Evolutionary conservation across 1,140 invertebrate genomes (phyloP).

Genomic region (Thaumetopoea pityocampa): DNA sequence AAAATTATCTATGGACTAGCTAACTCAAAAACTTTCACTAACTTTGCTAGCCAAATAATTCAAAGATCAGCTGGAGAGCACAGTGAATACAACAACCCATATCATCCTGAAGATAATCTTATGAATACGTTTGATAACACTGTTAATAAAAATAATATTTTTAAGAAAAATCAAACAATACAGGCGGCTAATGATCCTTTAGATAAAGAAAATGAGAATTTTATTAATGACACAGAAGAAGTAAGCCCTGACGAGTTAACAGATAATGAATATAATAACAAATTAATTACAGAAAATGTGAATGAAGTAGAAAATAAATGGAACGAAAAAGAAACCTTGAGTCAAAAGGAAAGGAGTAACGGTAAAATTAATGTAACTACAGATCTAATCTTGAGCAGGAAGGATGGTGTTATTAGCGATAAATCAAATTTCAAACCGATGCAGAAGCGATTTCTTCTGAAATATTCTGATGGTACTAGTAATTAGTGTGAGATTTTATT

Average conservation of each 20-base stretch:
- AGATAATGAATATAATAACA: neutral
- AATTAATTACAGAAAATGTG: neutral
- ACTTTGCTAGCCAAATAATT: slow-evolving; percentile 7
- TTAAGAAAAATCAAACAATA: neutral
- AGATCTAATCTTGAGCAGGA: neutral
- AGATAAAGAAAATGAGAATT: slow-evolving; percentile 3
- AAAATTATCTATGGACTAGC: slow-evolving; percentile 5
- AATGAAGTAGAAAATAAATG: too few species aligned
- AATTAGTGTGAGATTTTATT: too few species aligned
- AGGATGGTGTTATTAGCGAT: neutral
- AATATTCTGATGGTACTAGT: neutral
- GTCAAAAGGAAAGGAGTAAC: neutral
- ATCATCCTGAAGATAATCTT: slow-evolving; percentile 12
- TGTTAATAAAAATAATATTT: neutral
- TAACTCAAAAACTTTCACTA: slow-evolving; percentile 3
- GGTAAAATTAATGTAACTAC: too few species aligned
- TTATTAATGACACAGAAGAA: slow-evolving; percentile 1
- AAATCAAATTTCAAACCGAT: neutral
- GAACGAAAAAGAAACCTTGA: neutral
- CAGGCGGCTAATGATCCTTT: neutral
- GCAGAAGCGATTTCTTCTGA: slow-evolving; percentile 3
- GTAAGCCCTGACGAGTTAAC: neutral
- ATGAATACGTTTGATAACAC: neutral
- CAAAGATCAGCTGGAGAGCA: neutral
- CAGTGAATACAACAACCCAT: neutral